phyloP scores from a whole-genome alignment of 2,888 invertebrate genomes.

The Zonitis immaculata region DNA sequence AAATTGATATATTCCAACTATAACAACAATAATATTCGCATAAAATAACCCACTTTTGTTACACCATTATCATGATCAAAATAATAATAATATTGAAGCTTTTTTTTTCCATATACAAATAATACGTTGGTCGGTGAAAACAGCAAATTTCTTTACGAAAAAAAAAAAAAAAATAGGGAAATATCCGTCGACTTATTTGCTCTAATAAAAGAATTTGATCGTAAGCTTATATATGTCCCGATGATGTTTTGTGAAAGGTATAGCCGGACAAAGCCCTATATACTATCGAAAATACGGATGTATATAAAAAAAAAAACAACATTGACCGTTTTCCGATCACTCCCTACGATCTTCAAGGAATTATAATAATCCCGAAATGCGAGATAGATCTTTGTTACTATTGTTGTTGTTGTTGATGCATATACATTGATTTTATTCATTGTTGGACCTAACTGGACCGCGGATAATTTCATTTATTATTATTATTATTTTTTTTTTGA shows the following conservation, averaged over 20 bases:
- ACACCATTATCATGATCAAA: slow-evolving; percentile 23
- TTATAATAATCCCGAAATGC: slow-evolving; percentile 39
- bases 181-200: slow-evolving; percentile 18
- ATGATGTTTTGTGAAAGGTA: slow-evolving; percentile 22
- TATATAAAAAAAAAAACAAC: slow-evolving; percentile 30
- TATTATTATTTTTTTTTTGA: too few relatives aligned
- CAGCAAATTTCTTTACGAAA: too few relatives aligned
- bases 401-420: not conserved
- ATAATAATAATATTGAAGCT: slow-evolving; percentile 21
- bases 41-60: slow-evolving; percentile 25
- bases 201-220: slow-evolving; percentile 42
- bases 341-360: slow-evolving; percentile 39
- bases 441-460: slow-evolving; percentile 3
- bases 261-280: slow-evolving; percentile 29
- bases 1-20: not conserved
- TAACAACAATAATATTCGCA: slow-evolving; percentile 14
- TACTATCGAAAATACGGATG: slow-evolving; percentile 11
- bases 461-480: not conserved
- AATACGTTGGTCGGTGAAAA: too few relatives aligned
- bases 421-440: slow-evolving; percentile 30
- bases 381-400: slow-evolving; percentile 30
- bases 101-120: too few relatives aligned
- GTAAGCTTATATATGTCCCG: slow-evolving; percentile 30
- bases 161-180: slow-evolving; percentile 10
- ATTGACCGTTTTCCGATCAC: slow-evolving; percentile 43